These are phyloP conservation scores for Chlamydotis undulata DNA, from an alignment of 2,113 vertebrate species.

Conservation along the genomic window DNA sequence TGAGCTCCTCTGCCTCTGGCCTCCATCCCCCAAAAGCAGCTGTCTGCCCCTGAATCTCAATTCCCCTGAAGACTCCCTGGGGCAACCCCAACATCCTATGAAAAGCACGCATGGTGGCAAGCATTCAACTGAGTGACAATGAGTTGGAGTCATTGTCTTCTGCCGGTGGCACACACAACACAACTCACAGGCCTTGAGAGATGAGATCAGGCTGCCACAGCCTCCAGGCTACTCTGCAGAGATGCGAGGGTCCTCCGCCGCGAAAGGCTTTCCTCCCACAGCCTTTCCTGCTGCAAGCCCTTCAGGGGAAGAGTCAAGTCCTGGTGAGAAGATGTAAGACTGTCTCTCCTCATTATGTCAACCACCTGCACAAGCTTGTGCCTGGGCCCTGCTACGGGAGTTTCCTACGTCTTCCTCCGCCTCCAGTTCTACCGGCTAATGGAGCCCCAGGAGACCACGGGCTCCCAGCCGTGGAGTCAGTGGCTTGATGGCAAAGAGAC, in stretches of 20 bases:
- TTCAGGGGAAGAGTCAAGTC: not conserved
- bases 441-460: constrained; percentile 15
- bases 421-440: not conserved
- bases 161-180: constrained; percentile 36
- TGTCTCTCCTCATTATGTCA: constrained; percentile 54
- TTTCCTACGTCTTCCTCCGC: not conserved
- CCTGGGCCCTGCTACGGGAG: not conserved
- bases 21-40: not conserved
- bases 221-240: constrained; percentile 47
- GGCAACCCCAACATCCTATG: not conserved
- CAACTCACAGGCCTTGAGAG: constrained; percentile 19
- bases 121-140: not conserved
- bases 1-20: not conserved
- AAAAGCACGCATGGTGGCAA: not conserved
- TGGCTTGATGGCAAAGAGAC: not conserved
- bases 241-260: not conserved
- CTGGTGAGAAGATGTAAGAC: not conserved
- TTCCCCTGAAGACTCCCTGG: constrained; percentile 1
- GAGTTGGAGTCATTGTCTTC: not conserved
- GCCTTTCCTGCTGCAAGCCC: not conserved
- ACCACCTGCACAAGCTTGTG: not conserved
- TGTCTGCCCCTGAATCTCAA: not conserved
- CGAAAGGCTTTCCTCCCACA: constrained; percentile 17
- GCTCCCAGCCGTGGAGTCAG: not conserved
- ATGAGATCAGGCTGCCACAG: constrained; percentile 40